Percentiles rank a stretch among this genome's conserved stretches.
Evolutionary conservation across 2,113 vertebrate species (phyloP).

Genomic region (Labeo catla): DNA sequence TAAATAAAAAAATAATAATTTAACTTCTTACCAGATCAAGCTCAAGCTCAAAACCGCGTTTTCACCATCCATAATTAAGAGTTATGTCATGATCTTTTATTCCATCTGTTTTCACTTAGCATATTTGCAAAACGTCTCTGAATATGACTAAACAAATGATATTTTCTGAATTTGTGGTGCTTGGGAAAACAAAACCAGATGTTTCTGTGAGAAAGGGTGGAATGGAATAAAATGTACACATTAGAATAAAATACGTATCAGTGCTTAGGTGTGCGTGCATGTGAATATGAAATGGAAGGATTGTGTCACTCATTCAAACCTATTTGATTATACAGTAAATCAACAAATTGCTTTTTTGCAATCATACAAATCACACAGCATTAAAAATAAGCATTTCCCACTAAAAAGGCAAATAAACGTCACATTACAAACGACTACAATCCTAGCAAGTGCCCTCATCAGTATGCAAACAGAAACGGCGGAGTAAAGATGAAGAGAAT

Average conservation of each 20-base stretch:
- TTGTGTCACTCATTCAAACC: not conserved
- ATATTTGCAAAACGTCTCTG: constrained; percentile 55
- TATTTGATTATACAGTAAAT: not conserved
- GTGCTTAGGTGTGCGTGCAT: constrained; percentile 14
- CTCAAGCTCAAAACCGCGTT: not conserved
- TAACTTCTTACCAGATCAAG: not conserved
- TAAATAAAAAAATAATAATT: not conserved
- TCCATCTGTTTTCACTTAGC: constrained; percentile 52
- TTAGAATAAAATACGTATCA: constrained; percentile 32
- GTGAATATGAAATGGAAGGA: not conserved
- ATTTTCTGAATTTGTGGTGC: constrained; percentile 48
- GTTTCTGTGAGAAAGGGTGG: constrained; percentile 52
- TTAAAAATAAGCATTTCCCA: not conserved
- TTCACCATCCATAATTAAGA: constrained; percentile 41
- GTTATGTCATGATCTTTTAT: constrained; percentile 47
- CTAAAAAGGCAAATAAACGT: constrained; percentile 15
- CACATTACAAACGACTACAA: constrained; percentile 12
- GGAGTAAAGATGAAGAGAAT: constrained; percentile 29
- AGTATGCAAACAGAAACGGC: constrained; percentile 28
- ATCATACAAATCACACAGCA: not conserved
- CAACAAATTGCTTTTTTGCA: not conserved
- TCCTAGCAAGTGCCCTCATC: constrained; percentile 32
- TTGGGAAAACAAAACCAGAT: constrained; percentile 64
- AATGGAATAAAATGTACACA: constrained; percentile 53
- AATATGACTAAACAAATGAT: constrained; percentile 52